Percentiles rank a stretch among this genome's conserved stretches.
These are phyloP conservation scores for Pholis gunnellus DNA, from an alignment of 2,113 vertebrate genomes.

Conservation along the genomic window DNA sequence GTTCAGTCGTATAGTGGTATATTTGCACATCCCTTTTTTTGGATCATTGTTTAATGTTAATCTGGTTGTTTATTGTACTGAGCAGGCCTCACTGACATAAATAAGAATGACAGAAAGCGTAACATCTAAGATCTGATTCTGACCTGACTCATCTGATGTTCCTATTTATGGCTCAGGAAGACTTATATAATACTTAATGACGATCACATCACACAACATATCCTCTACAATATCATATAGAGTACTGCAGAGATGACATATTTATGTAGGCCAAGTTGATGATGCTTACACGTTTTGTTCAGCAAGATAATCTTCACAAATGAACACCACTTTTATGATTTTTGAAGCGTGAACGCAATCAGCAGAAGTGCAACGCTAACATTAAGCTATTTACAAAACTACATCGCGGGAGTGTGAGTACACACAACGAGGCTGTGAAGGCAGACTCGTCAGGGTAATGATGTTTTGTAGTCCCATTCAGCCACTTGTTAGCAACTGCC, in stretches of 20 bases:
- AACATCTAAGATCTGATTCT: not conserved
- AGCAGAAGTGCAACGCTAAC: too few species aligned
- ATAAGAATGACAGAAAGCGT: not conserved
- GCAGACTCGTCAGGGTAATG: not conserved
- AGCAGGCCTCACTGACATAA: not conserved
- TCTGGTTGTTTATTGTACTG: not conserved
- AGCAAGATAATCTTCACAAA: too few species aligned
- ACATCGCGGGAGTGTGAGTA: too few species aligned
- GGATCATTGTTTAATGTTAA: not conserved
- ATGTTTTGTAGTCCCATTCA: not conserved
- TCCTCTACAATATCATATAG: not conserved
- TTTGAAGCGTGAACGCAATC: too few species aligned
- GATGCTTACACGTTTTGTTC: too few species aligned
- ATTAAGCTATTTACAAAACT: too few species aligned
- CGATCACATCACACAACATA: not conserved
- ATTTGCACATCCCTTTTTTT: not conserved
- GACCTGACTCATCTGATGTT: not conserved
- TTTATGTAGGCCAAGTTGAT: not conserved
- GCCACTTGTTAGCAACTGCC: not conserved
- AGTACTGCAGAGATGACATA: not conserved
- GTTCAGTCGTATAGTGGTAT: too few species aligned
- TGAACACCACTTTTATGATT: too few species aligned
- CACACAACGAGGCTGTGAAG: too few species aligned
- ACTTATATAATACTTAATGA: not conserved
- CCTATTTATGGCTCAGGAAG: not conserved